Conservation (phyloP, 1,140 invertebrate species). For the Mizuhopecten yessoensis region DNA sequence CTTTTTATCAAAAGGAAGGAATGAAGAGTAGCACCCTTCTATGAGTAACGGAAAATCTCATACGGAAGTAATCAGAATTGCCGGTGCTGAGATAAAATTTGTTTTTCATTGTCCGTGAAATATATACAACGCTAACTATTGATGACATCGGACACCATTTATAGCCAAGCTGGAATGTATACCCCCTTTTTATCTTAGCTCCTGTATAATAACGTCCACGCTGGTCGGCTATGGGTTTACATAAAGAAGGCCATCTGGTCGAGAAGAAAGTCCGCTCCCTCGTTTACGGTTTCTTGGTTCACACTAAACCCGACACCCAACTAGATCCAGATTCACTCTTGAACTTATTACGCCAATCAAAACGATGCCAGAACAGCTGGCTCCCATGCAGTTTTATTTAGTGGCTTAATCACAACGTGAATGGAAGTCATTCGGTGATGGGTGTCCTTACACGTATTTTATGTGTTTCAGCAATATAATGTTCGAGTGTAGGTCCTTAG, state of each 20-base stretch:
- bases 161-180: background rate
- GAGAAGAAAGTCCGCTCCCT: background rate
- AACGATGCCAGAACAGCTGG: background rate
- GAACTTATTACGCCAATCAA: background rate
- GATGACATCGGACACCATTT: constrained; percentile 14
- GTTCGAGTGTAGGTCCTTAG: too few species aligned
- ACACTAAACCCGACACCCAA: background rate
- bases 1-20: too few species aligned
- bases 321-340: background rate
- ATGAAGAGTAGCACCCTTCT: too few species aligned
- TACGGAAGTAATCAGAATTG: background rate
- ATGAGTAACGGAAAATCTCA: too few species aligned
- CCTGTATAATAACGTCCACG: background rate
- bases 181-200: background rate
- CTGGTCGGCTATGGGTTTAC: background rate
- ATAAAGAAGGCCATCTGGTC: background rate
- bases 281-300: background rate
- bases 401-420: background rate
- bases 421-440: background rate
- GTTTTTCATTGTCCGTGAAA: constrained; percentile 32
- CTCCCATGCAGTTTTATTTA: constrained; percentile 21
- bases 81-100: constrained; percentile 20
- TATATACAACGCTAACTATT: background rate
- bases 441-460: background rate
- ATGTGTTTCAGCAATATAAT: too few species aligned